Evolutionary conservation across 2,113 vertebrate species (phyloP).

Genomic region (Morone chrysops): DNA sequence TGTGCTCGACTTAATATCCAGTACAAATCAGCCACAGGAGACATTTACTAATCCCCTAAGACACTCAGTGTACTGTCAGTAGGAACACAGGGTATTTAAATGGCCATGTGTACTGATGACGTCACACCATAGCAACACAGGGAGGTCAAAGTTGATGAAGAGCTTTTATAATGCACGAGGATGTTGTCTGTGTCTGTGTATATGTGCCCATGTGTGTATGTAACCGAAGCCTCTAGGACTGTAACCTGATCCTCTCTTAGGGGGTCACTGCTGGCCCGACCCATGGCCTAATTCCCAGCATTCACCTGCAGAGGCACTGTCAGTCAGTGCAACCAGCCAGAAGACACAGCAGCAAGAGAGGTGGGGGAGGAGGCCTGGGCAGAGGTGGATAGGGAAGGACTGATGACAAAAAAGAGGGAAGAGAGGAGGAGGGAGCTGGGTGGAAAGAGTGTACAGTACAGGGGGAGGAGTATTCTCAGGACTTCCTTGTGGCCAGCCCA

Average conservation of each 20-base stretch:
- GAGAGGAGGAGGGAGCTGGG: conserved; percentile 51
- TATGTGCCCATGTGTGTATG: background rate
- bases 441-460: conserved; percentile 72
- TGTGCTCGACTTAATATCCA: too few species aligned
- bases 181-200: conserved; percentile 14
- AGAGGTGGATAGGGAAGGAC: conserved; percentile 49
- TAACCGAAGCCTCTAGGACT: conserved; percentile 47
- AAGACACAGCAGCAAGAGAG: conserved; percentile 56
- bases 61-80: background rate
- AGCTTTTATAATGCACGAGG: conserved; percentile 23
- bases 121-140: background rate
- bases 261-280: conserved; percentile 68
- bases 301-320: conserved; percentile 84
- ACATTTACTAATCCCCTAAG: background rate
- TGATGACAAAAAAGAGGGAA: conserved; percentile 28
- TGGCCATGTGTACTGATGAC: background rate
- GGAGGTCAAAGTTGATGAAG: conserved; percentile 22
- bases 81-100: background rate
- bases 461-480: conserved; percentile 74
- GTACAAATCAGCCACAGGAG: background rate
- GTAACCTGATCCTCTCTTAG: conserved; percentile 68
- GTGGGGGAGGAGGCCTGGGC: conserved; percentile 34
- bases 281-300: conserved; percentile 83
- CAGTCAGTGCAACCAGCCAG: conserved; percentile 54
- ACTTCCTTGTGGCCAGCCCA: conserved; percentile 64